Base-by-base conservation (phyloP, 1,140 invertebrate species). In the Drosophila tsacasi region DNA sequence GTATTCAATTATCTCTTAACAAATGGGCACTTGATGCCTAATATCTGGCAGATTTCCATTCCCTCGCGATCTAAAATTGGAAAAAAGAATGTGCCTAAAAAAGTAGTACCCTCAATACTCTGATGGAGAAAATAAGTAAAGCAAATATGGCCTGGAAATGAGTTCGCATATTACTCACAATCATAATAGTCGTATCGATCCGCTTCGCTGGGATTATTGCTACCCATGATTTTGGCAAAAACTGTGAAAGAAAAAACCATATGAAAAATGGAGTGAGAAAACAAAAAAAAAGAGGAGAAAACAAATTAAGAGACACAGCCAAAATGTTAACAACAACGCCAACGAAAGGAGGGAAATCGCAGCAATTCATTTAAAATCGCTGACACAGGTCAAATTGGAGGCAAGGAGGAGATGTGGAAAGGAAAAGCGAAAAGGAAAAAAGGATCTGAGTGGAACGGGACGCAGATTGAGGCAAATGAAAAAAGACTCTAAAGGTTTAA, bases 151-250 rank as follows among this genome's bases (percentile, higher is more conserved):
- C 40, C 77, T 69, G 73, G 40, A 76, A 69, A 78, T 77, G 64
- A 77, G 39, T 76, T 77, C 62, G 44, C 65, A 52, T 61, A 52
- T 67, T 84, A 92, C 91, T 92, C 72, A 92, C 91, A 92, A 57
- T 92, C 91, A 83, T 92, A 92, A 80, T 92, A 92, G 52, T 92
- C 91, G 60, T 79, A 92, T 83, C 81, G 75, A 82, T 92, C 91
- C 64, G 86, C 91, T 58, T 92, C 91, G 63, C 91, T 92, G 46
- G 91, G 91, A 75, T 87, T 92, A 73, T 89, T 89, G 79, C 91
- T 92, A 71, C 91, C 91, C 91, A 92, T 92, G 82, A 92, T 92
- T 90, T 90, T 92, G 66, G 72, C 73, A 67, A 92, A 91, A 90
- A 92, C 91, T 92, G 83, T 73, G 55, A 17, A 76, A 35, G 25